Evolutionary conservation across 2,888 invertebrate genomes (phyloP), one percentile per base, ranked within the genome.

Genomic region (Adelognathus sp.): DNA sequence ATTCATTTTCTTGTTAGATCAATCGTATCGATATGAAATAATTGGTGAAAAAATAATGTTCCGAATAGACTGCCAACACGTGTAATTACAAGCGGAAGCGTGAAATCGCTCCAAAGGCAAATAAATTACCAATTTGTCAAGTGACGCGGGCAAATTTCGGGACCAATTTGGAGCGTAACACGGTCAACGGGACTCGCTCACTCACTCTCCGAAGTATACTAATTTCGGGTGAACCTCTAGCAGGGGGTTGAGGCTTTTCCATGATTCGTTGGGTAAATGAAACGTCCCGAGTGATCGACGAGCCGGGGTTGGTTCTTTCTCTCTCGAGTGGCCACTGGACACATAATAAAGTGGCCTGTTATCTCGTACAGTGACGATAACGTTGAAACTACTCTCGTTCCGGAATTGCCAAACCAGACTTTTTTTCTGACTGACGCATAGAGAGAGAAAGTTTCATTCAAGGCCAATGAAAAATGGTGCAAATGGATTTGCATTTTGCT

Each of bases 261-360:
- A 63, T 63, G 63, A 63, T 46, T 46, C 31, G 63, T 6, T 1
- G 44, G 29, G 29, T 63, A 63, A 63, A 63, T 63, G 63, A 31
- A 46, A 63, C 44, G 63, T 63, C 63, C n/a, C 46, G 63, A 46
- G 46, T 63, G 63, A 63, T 63, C 46, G 63, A 63, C 27, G 63
- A 63, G 63, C 44, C n/a, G n/a, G 44, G 18, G 21, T 9, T 11
- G 18, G 46, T 11, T 46, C 46, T 9, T 21, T 21, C 33, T 33
- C 33, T 36, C 36, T 39, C 46, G 46, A 50, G 46, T 24, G 46
- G 46, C 4, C 46, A 24, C 24, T 24, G 21, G 21, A 18, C 3
- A 21, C 46, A 24, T n/a, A n/a, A n/a, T n/a, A n/a, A n/a, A 50
- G 46, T 50, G 11, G 46, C 18, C 14, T 50, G 46, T 50, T 50